phyloP scores from a whole-genome alignment of 2,797 vertebrate species.

The Siniperca undulata region DNA sequence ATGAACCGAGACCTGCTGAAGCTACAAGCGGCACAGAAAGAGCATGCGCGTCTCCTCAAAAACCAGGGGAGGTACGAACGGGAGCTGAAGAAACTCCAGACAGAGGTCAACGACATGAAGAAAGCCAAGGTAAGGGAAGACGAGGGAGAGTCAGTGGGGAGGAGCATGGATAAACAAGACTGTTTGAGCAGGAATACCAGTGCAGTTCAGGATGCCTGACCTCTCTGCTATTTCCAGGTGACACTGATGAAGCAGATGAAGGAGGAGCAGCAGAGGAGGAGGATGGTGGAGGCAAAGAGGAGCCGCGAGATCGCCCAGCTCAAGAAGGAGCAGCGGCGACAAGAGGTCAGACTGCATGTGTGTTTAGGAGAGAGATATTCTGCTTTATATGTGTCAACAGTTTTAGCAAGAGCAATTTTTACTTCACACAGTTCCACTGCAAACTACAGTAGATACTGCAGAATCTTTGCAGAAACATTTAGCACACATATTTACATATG shows the following conservation, averaged over 20 bases:
- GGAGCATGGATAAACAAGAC: not conserved
- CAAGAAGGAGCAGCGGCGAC: slow-evolving; percentile 96
- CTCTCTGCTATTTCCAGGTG: slow-evolving; percentile 79
- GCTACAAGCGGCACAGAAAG: slow-evolving; percentile 95
- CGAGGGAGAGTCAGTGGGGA: not conserved
- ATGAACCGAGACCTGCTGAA: slow-evolving; percentile 98
- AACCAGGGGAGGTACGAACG: slow-evolving; percentile 95
- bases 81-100: slow-evolving; percentile 96
- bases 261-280: slow-evolving; percentile 95
- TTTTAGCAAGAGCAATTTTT: not conserved
- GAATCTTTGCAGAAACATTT: not conserved
- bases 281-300: slow-evolving; percentile 94
- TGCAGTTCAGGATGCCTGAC: not conserved
- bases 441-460: not conserved
- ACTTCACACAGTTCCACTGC: not conserved
- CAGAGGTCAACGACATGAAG: slow-evolving; percentile 96
- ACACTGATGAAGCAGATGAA: slow-evolving; percentile 98
- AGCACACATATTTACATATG: not conserved
- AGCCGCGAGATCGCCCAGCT: slow-evolving; percentile 96
- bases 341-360: slow-evolving; percentile 86
- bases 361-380: not conserved
- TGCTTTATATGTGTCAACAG: not conserved
- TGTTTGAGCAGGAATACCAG: not conserved
- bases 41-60: slow-evolving; percentile 94
- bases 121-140: slow-evolving; percentile 91